Base-by-base conservation (phyloP, 1,140 invertebrate species). In the Heliconius eleuchia region DNA sequence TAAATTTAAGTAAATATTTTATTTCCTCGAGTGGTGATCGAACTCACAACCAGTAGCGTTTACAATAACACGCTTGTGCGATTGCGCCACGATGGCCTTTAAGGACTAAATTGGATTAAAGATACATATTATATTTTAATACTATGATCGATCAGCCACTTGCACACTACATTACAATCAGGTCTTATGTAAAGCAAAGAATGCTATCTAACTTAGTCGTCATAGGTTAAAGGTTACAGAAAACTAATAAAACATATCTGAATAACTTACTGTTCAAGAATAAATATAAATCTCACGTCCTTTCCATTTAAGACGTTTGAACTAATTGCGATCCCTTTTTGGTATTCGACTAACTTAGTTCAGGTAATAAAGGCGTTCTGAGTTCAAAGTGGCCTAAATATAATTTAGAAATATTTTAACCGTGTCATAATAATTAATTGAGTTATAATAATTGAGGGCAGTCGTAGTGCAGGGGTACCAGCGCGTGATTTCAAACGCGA, bases 241-340 rank as follows among this genome's bases (percentile, higher is more conserved):
- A 66, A 66, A 66, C 60, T 16, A 66, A 66, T 66, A 66, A 66
- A 66, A 66, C 11, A 66, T 27, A 66, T 66, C 60, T 30, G 13
- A 27, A 9, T 30, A 66, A 27, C 13, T 66, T 66, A 30, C 23
- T 30, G 60, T 30, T 66, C 27, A 66, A 66, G 60, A 66, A 66
- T 9, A 66, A 66, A 30, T 18, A 66, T 66, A 30, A 66, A 66
- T 66, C 60, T 66, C 60, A 66, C 60, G 30, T 27, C 57, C 57
- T 23, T 60, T 60, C 57, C 13, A 66, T 66, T 66, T 66, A 30
- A 66, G 60, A 16, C 23, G 60, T 30, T 66, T 66, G 60, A 66
- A 66, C 60, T 66, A 30, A 66, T 66, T 66, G 60, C 23, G 60
- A 30, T 66, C 60, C 27, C 27, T 66, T 66, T 66, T 66, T 9